Conservation (phyloP, 2,113 vertebrate genomes). For the Brienomyrus longianalis region DNA sequence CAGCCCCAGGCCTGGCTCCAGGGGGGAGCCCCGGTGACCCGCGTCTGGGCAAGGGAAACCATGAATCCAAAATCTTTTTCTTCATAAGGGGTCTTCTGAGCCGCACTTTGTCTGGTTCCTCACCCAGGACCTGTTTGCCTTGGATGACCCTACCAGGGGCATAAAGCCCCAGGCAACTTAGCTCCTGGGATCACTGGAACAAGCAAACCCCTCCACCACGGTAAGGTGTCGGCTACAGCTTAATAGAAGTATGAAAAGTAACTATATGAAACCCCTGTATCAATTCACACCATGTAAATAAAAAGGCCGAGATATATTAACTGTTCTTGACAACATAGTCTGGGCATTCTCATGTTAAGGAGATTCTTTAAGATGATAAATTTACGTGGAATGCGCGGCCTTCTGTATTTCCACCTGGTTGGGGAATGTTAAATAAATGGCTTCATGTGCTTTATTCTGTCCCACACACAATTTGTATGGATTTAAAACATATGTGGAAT, state of each 20-base stretch:
- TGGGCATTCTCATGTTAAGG: not conserved
- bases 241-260: not conserved
- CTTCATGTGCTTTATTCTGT: not conserved
- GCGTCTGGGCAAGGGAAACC: too few species aligned
- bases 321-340: not conserved
- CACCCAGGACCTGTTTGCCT: too few species aligned
- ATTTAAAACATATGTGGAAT: slow-evolving; percentile 16
- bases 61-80: too few species aligned
- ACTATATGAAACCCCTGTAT: not conserved
- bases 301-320: not conserved
- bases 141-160: too few species aligned
- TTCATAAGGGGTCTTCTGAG: too few species aligned
- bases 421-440: not conserved
- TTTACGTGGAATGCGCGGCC: not conserved
- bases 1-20: too few species aligned
- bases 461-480: not conserved
- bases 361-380: not conserved
- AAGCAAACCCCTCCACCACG: too few species aligned
- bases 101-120: too few species aligned
- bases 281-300: not conserved
- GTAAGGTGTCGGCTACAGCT: not conserved
- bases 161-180: too few species aligned
- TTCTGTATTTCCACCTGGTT: not conserved
- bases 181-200: too few species aligned
- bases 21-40: too few species aligned